Percentiles rank a stretch among this genome's conserved stretches.
phyloP scores from a whole-genome alignment of 2,888 invertebrate species.

The Xestia sexstrigata region DNA sequence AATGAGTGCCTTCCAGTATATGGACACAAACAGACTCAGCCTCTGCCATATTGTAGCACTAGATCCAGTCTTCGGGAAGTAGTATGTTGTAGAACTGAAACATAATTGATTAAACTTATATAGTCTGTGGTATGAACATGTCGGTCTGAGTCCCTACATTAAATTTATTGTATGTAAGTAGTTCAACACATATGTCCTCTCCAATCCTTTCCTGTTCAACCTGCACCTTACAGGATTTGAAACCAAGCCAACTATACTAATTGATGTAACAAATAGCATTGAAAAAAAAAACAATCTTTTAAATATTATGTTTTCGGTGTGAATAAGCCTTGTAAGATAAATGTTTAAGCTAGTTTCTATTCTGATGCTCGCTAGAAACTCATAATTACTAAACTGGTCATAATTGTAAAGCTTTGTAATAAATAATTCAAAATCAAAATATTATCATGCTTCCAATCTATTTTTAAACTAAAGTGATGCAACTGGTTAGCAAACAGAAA shows the following conservation, averaged over 20 bases:
- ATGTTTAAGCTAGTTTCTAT: background rate
- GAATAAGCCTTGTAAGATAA: background rate
- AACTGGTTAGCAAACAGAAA: conserved; percentile 6
- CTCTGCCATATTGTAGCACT: conserved; percentile 82
- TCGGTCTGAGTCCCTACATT: background rate
- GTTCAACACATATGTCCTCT: too few relatives aligned
- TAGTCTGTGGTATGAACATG: conserved; percentile 23
- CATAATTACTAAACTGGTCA: background rate
- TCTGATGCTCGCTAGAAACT: background rate
- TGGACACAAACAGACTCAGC: conserved; percentile 87
- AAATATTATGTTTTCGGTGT: background rate
- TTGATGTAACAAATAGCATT: background rate
- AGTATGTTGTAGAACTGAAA: conserved; percentile 87
- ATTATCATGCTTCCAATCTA: conserved; percentile 34
- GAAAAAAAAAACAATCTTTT: background rate
- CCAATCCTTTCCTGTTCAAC: background rate
- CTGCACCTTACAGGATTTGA: background rate
- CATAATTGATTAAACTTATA: conserved; percentile 54
- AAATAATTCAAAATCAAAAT: background rate
- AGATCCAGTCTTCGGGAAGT: conserved; percentile 83
- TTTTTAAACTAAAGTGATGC: conserved; percentile 43
- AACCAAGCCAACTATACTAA: background rate
- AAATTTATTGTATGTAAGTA: background rate
- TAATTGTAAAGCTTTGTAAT: background rate
- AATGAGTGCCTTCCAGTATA: conserved; percentile 94